phyloP scores from a whole-genome alignment of 2,113 vertebrate species.

The Hippocampus abdominalis region DNA sequence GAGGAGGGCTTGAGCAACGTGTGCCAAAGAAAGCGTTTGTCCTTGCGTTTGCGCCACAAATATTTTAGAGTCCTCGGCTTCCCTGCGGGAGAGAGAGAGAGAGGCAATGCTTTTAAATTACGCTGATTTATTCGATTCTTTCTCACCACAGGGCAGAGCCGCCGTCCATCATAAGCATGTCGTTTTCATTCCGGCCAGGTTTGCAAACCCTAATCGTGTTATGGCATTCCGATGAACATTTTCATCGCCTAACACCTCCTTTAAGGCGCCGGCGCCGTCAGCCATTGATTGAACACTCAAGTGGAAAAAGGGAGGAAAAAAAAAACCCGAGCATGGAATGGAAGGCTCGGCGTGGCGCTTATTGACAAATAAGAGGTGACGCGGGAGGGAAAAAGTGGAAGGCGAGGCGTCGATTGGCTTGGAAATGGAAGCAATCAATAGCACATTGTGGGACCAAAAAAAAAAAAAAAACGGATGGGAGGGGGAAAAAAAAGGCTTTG shows the following conservation, averaged over 20 bases:
- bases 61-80: constrained; percentile 30
- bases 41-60: constrained; percentile 34
- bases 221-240: constrained; percentile 49
- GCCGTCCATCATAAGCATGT: constrained; percentile 49
- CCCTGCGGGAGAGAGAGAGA: constrained; percentile 40
- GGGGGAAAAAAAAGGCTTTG: constrained; percentile 2
- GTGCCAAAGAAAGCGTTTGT: constrained; percentile 51
- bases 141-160: constrained; percentile 33
- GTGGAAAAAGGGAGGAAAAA: constrained; percentile 22
- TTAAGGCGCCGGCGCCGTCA: constrained; percentile 33
- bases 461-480: constrained; percentile 10
- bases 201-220: constrained; percentile 54
- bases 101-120: constrained; percentile 50
- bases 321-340: constrained; percentile 26
- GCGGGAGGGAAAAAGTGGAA: constrained; percentile 17
- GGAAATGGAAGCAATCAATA: constrained; percentile 53
- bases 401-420: constrained; percentile 8
- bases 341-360: constrained; percentile 17
- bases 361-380: constrained; percentile 39
- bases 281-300: constrained; percentile 54
- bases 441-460: neutral
- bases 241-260: constrained; percentile 46
- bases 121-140: constrained; percentile 48
- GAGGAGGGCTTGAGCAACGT: constrained; percentile 14
- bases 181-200: constrained; percentile 40